Base-by-base conservation (phyloP, 2,888 invertebrate genomes). In the Drosophila subquinaria region DNA sequence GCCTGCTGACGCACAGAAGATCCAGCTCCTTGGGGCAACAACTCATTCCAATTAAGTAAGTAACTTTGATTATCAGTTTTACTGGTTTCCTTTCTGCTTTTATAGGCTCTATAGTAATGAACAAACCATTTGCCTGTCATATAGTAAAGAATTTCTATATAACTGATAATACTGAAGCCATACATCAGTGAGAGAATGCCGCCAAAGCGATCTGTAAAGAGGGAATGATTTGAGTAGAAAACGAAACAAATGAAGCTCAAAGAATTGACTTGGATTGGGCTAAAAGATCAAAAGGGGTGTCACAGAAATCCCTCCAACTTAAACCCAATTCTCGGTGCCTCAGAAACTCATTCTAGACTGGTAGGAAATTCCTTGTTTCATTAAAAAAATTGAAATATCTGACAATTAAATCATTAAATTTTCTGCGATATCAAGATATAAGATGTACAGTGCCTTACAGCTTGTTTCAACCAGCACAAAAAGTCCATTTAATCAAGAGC, bases 121-220 rank as follows among this genome's bases (percentile, higher is more conserved):
- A 79, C 61, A 61, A 91, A 90, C 86, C 92, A 91, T 73, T 92
- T 92, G 1, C 92, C 92, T 1, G 90, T 90, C 2, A 85, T 48
- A 66, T 88, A 92, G 69, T 92, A 92, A 0, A 91, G 13, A 3
- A 92, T 77, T 67, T 92, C 92, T 27, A 92, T 89, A 63, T 86
- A 85, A 40, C 91, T 91, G 9, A 92, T 80, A n/a, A 92, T 82
- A 53, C 92, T 92, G 47, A 92, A 92, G 13, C 92, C 92, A 68
- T 91, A 92, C 89, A 92, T 92, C 3, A 92, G 69, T 0, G 91
- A 90, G 57, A 92, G 85, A 42, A 92, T 92, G 33, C 92, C 92
- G 9, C 92, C 92, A 72, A 92, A 92, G 3, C 92, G 90, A 84
- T 89, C 92, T 92, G 65, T 4, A 73, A n/a, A 20, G 27, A 48